Base-by-base conservation (phyloP, 2,888 invertebrate genomes). In the Punctoribates punctum region DNA sequence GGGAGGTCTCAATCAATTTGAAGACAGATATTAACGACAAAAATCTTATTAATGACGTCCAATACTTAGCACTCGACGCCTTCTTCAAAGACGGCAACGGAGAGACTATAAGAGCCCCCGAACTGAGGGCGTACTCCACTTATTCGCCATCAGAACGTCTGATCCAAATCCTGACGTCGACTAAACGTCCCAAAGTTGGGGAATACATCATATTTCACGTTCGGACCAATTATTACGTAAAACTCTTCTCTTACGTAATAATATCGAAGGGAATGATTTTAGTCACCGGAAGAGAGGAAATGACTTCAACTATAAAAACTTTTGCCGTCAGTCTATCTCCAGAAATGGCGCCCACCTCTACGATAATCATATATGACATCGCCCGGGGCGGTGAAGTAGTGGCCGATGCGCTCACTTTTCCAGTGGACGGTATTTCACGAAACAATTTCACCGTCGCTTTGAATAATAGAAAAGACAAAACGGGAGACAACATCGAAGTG, bases 131-230 rank as follows among this genome's bases (percentile, higher is more conserved):
- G 80, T 85, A 92, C 38, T 86, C 91, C 6, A 94, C 95, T 83
- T 90, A 90, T 84, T 93, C 94, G 74, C 91, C 91, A 0, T 87
- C 88, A 79, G 88, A 91, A 83, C 90, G 91, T 80, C 93, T 94
- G 82, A 89, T 96, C 13, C 90, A 93, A 82, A 89, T 96, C 25
- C 87, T 89, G 8, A 95, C 96, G 0, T 93, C 92, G 78, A 96
- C 96, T 0, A 88, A 88, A 15, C 86, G 89, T 74, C 91, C 94
- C 0, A 88, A 87, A 86, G 91, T 96, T 20, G 96, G 96, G 42
- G 93, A 96, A 83, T 96, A 95, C 83, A 91, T 96, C 81, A 90
- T 97, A 77, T 92, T 97, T 83, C 96, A 96, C 83, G 92, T 97
- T 29, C 89, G 93, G 80, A 91, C 93, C 77, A 96, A 96, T 84